These are phyloP conservation scores for Darevskia mixta DNA, from an alignment of 2,797 vertebrate genomes.

Conservation along the genomic window DNA sequence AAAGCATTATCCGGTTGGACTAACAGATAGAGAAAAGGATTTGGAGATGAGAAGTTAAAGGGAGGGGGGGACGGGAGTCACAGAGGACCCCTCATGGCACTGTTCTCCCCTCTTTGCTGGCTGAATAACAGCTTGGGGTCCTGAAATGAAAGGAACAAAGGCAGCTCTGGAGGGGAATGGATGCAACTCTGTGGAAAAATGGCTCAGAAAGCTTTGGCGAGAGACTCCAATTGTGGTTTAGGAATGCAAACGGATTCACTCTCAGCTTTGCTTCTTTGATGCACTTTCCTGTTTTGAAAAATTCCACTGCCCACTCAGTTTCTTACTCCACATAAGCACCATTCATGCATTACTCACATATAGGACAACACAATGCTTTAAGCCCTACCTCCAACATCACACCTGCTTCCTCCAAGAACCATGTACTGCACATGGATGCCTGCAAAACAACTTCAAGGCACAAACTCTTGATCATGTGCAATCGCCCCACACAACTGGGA, in stretches of 20 bases:
- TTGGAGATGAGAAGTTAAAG: not conserved
- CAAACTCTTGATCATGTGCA: too few species aligned
- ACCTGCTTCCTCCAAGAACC: too few species aligned
- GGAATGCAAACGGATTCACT: not conserved
- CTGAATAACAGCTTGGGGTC: not conserved
- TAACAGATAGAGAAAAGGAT: not conserved
- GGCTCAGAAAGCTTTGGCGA: not conserved
- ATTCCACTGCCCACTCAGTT: not conserved
- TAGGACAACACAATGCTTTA: too few species aligned
- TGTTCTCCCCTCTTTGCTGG: not conserved
- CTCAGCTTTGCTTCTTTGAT: not conserved
- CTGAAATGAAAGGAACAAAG: fast-evolving
- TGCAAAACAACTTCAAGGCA: too few species aligned
- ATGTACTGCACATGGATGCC: too few species aligned
- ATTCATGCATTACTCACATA: too few species aligned
- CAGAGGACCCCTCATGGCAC: fast-evolving
- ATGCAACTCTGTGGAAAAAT: fast-evolving
- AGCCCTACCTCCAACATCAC: too few species aligned
- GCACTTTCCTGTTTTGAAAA: too few species aligned
- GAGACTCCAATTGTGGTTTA: not conserved
- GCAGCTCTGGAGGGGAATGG: not conserved
- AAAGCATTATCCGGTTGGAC: slow-evolving; percentile 3
- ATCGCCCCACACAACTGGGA: too few species aligned
- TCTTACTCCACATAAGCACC: not conserved
- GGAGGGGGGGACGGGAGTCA: fast-evolving